Percentiles rank a stretch among this genome's conserved stretches.
phyloP scores from a whole-genome alignment of 2,797 vertebrate genomes.

The Cuculus canorus region DNA sequence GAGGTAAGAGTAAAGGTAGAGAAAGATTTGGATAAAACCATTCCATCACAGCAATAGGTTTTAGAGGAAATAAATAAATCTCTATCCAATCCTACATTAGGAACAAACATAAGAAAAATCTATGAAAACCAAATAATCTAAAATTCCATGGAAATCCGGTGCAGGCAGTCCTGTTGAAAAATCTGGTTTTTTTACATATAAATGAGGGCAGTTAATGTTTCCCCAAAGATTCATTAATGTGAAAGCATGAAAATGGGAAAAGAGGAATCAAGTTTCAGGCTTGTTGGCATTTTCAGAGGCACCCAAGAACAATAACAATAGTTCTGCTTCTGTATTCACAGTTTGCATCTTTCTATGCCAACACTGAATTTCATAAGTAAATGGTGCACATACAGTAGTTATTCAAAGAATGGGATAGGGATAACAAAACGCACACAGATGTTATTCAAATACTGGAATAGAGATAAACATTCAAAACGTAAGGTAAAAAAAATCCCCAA shows the following conservation, averaged over 20 bases:
- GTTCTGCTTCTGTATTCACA: background rate
- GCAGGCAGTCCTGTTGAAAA: background rate
- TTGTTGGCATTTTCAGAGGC: background rate
- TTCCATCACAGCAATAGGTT: background rate
- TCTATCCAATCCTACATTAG: background rate
- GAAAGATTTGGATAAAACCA: background rate
- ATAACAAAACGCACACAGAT: background rate
- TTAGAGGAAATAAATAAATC: background rate
- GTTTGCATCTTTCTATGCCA: background rate
- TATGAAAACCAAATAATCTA: background rate
- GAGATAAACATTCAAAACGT: background rate
- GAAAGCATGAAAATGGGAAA: background rate
- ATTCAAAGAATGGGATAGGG: background rate
- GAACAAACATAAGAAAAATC: background rate
- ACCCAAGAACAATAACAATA: accelerated
- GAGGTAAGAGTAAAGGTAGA: background rate
- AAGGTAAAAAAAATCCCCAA: background rate
- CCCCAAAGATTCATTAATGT: background rate
- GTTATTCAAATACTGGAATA: background rate
- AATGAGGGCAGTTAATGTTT: background rate
- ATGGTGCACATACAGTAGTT: accelerated
- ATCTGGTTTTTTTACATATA: accelerated
- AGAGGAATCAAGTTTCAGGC: accelerated
- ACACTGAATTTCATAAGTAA: accelerated
- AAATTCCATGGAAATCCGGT: background rate